Evolutionary conservation across 1,140 invertebrate species (phyloP), one percentile per base, ranked within the genome.

Genomic region (Macrostomum lignano): DNA sequence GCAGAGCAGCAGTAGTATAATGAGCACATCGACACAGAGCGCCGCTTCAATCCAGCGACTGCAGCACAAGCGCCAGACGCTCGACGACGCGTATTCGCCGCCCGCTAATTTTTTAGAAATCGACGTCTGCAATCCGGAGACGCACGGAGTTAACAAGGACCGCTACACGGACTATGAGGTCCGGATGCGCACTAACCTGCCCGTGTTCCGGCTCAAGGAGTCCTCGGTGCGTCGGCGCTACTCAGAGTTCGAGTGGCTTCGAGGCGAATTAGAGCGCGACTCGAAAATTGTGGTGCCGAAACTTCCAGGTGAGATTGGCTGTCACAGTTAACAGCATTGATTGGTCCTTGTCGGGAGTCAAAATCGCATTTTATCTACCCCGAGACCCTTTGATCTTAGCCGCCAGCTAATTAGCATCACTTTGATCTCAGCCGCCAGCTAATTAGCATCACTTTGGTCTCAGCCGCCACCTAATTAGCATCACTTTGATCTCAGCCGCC

Each of bases 41-140:
- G n/a, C n/a, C n/a, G n/a, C n/a, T n/a, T n/a, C n/a, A n/a, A n/a
- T n/a, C n/a, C n/a, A n/a, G n/a, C 26, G 26, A 3, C 19, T 28
- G 26, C 14, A 14, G 7, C 26, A 86, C 31, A 96, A 96, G 60
- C 88, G 93, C 63, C 91, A 98, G 62, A 94, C 88, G 3, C 61
- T 98, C 41, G 88, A 96, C 52, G 91, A 98, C 64, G 88, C 88
- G 19, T 98, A 98, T 60, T 84, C 86, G 22, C 82, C 79, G 31
- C 91, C 91, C 40, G 86, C 88, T 2, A 98, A 98, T 65, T 96
- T 98, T 58, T 67, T 98, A 43, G 91, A 98, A 65, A 96, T 98
- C 49, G 91, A 98, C 63, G 81, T 98, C 43, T 71, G 82, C 47
- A 91, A 94, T 66, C 84, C 88, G 36, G 72, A 93, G 44, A 98